These are phyloP conservation scores for Oxytorus armatus DNA, from an alignment of 2,888 invertebrate species.

Conservation along the genomic window DNA sequence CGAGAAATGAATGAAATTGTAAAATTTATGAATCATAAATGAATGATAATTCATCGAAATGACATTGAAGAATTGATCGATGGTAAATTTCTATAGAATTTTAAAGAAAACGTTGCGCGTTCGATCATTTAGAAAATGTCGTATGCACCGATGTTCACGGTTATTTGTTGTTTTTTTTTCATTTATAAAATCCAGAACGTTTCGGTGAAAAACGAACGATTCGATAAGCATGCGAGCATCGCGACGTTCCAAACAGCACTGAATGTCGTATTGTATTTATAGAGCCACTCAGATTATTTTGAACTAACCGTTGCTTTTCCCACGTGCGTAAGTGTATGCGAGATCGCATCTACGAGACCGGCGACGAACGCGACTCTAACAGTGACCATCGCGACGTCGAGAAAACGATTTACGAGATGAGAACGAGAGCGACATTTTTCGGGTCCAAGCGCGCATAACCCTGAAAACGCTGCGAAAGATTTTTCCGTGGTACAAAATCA, in stretches of 20 bases:
- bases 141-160: neutral
- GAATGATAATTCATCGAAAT: neutral
- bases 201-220: slow-evolving; percentile 67
- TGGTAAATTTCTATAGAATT: neutral
- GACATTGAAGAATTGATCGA: neutral
- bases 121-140: neutral
- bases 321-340: slow-evolving; percentile 72
- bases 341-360: slow-evolving; percentile 48
- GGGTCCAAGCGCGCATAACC: too few species aligned
- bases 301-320: slow-evolving; percentile 77
- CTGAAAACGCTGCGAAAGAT: neutral
- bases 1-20: neutral
- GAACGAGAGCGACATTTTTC: slow-evolving; percentile 13
- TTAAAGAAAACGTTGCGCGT: neutral
- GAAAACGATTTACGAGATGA: slow-evolving; percentile 37
- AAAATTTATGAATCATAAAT: too few species aligned
- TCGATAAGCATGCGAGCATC: slow-evolving; percentile 80
- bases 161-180: too few species aligned
- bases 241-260: slow-evolving; percentile 82
- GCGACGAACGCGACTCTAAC: too few species aligned
- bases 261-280: slow-evolving; percentile 84
- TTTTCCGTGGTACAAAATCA: neutral
- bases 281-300: slow-evolving; percentile 82
- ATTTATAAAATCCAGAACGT: slow-evolving; percentile 47
- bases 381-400: slow-evolving; percentile 34